phyloP scores from a whole-genome alignment of 2,113 vertebrate genomes.

The Probosciger aterrimus region DNA sequence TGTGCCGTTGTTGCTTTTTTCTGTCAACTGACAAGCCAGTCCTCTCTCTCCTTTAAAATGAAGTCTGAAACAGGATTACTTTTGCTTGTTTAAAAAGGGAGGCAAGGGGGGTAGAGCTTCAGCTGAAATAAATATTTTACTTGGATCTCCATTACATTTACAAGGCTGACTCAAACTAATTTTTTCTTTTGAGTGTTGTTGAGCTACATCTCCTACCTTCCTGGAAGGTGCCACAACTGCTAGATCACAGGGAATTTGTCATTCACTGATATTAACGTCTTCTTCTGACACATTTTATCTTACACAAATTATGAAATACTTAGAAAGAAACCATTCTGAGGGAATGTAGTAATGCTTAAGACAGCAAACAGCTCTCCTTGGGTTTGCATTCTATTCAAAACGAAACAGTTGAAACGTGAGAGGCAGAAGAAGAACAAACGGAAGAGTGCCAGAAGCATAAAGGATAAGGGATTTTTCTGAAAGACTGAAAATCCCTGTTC shows the following conservation, averaged over 20 bases:
- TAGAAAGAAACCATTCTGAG: not conserved
- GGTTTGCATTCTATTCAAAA: not conserved
- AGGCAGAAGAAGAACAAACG: not conserved
- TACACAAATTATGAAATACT: not conserved
- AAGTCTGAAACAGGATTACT: not conserved
- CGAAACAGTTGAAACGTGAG: not conserved
- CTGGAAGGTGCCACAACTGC: not conserved
- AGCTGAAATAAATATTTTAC: slow-evolving; percentile 11
- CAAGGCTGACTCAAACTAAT: not conserved
- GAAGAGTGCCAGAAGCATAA: not conserved
- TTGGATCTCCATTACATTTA: not conserved
- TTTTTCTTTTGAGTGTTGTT: not conserved
- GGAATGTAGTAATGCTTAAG: not conserved
- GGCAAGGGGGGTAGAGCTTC: accelerated
- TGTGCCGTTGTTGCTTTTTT: not conserved
- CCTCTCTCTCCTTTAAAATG: not conserved
- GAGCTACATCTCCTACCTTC: not conserved
- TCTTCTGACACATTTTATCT: not conserved
- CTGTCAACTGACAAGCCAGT: not conserved
- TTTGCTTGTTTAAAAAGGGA: not conserved
- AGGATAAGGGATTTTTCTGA: not conserved
- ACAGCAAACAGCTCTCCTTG: not conserved
- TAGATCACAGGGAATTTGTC: not conserved
- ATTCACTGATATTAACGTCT: not conserved
- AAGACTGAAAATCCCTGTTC: not conserved